Evolutionary conservation across 2,797 vertebrate species (phyloP).

Genomic region (Streptopelia turtur): DNA sequence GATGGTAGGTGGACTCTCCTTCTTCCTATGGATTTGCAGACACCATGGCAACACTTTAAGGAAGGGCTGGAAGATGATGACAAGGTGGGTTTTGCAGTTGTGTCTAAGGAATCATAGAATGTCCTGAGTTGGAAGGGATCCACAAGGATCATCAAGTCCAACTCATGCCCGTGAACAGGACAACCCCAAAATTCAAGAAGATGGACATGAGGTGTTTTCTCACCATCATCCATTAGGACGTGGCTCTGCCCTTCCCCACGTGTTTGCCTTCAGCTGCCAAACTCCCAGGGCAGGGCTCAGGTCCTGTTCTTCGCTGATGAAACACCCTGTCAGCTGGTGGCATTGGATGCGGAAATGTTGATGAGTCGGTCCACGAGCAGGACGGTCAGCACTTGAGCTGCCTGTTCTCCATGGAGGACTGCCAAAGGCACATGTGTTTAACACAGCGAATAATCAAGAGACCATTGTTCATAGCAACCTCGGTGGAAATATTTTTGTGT

Average conservation of each 20-base stretch:
- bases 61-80: neutral
- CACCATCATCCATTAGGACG: fast-evolving
- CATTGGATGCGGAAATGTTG: neutral
- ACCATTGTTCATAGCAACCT: conserved; percentile 48
- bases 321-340: neutral
- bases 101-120: neutral
- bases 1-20: no score
- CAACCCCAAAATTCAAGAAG: no score
- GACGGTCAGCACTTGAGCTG: neutral
- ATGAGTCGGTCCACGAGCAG: fast-evolving
- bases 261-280: neutral
- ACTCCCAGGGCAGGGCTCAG: neutral
- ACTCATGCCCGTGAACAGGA: no score
- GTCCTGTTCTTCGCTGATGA: fast-evolving
- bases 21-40: neutral
- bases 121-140: no score
- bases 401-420: neutral
- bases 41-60: neutral
- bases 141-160: no score
- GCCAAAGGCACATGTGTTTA: conserved; percentile 19
- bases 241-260: neutral
- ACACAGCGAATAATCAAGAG: conserved; percentile 12
- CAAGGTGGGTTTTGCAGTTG: neutral
- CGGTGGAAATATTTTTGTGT: conserved; percentile 55
- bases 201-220: neutral